Base-by-base conservation (phyloP, 2,888 invertebrate genomes). In the Parelbella ahira region DNA sequence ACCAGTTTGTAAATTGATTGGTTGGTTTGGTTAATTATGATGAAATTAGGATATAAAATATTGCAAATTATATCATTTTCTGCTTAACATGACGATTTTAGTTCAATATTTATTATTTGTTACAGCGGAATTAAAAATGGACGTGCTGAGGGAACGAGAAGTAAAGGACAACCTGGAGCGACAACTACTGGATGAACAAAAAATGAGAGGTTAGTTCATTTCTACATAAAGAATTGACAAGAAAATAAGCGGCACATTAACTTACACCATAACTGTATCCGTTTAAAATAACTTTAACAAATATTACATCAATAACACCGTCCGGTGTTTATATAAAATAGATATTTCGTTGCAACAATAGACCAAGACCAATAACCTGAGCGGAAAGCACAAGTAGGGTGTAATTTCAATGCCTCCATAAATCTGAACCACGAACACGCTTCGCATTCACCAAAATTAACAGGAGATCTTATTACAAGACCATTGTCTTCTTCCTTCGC, bases 101-200 rank as follows among this genome's bases (percentile, higher is more conserved):
- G n/a, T n/a, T n/a, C n/a, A n/a, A n/a, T n/a, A n/a, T n/a, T n/a
- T n/a, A n/a, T 33, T 38, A 11, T 60, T 82, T 86, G 74, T 92
- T 92, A 41, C 92, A 98, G 98, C 97, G 73, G 97, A 98, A 89
- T 89, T 98, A 60, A 97, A 97, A 88, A 96, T 97, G 95, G 97
- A 97, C 83, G 93, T 97, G 49, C 89, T 97, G 54, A 90, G 97
- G 65, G 97, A 98, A 87, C 89, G 97, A 65, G 97, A 97, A 89
- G 93, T 96, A 48, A 94, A 97, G 88, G 97, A 97, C 87, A 96
- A 94, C 68, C 83, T 97, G 68, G 97, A 98, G 87, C 92, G 97
- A 80, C 97, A 97, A 88, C 91, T 98, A 49, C 89, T 93, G 58
- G 97, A 97, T 72, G 97, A 98, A 83, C 95, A 97, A 88, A 97